Conservation (phyloP, 2,888 invertebrate species). For the Drosophila nr. medialis region DNA sequence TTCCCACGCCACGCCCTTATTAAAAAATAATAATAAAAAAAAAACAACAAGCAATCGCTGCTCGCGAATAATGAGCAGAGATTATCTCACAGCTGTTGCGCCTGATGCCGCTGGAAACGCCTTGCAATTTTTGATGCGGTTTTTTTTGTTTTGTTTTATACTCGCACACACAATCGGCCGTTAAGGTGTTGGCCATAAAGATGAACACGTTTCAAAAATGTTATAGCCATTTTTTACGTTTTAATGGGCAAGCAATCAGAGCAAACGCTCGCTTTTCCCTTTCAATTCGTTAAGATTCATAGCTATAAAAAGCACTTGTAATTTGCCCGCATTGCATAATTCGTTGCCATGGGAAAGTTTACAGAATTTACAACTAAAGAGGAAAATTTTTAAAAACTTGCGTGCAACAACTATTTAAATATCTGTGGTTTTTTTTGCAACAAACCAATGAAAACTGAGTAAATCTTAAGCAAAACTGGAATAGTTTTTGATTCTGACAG, state of each 20-base stretch:
- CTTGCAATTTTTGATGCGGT: conserved; percentile 17
- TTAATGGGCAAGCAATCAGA: conserved; percentile 20
- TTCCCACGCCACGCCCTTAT: conserved; percentile 73
- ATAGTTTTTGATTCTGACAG: neutral
- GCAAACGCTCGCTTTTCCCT: conserved; percentile 27
- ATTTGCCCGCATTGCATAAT: conserved; percentile 19
- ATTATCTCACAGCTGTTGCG: conserved; percentile 65
- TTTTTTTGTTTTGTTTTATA: conserved; percentile 9
- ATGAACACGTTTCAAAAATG: conserved; percentile 21
- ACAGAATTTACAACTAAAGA: neutral
- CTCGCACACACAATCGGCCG: conserved; percentile 26
- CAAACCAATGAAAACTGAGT: neutral
- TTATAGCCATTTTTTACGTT: conserved; percentile 8
- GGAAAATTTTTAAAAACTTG: neutral
- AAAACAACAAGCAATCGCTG: neutral
- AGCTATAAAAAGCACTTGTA: conserved; percentile 8
- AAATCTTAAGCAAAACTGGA: neutral
- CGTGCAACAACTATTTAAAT: neutral
- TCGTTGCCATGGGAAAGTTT: neutral
- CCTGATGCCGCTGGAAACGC: conserved; percentile 24
- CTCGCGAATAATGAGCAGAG: conserved; percentile 72
- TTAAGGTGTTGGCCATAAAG: conserved; percentile 44
- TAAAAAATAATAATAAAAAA: conserved; percentile 47
- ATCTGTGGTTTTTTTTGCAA: neutral
- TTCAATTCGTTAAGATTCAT: conserved; percentile 26